Evolutionary conservation across 2,113 vertebrate genomes (phyloP), one percentile per base, ranked within the genome.

Genomic region (Macquaria australasica): DNA sequence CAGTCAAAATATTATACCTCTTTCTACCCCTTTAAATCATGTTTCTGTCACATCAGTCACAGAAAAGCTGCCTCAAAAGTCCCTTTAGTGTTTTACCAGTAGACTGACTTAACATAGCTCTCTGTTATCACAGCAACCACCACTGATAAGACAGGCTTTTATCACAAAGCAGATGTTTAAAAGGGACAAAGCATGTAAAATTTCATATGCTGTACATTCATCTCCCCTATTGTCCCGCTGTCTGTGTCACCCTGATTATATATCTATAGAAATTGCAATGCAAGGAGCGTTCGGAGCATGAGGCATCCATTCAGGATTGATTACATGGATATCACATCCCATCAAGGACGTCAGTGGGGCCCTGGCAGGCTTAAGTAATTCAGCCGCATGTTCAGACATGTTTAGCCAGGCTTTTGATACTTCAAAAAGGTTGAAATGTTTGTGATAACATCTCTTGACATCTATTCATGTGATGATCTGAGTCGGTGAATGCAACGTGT

Each of bases 401-500:
- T 91, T 93, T 77, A 78, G 85, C 76, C 84, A 82, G 75, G 75
- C 88, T 87, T 93, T 81, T 89, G 90, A 90, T 89, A 50, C 90
- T 88, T 92, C 88, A 91, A 79, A 94, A 92, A 90, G 90, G 88
- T 76, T 89, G 88, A 92, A 91, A 84, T 83, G 87, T 88, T 84
- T 82, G 80, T 18, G 89, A 94, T 94, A 92, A 86, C 87, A 93
- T 92, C 91, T 93, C 77, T 53, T 77, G 91, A 91, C 87, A 81
- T 90, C 91, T 74, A 81, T 94, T 92, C 89, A 88, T 83, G 85
- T 11, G 63, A 43, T 64, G 76, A 79, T 77, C 86, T 58, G 79
- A 74, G 84, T 68, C 79, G 18, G 81, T n/a, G 60, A 82, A 87
- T 67, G 73, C 63, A 37, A 34, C 5, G 64, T 28, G 77, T 77